Evolutionary conservation across 2,888 invertebrate genomes (phyloP).

Genomic region (Mesoligia furuncula): DNA sequence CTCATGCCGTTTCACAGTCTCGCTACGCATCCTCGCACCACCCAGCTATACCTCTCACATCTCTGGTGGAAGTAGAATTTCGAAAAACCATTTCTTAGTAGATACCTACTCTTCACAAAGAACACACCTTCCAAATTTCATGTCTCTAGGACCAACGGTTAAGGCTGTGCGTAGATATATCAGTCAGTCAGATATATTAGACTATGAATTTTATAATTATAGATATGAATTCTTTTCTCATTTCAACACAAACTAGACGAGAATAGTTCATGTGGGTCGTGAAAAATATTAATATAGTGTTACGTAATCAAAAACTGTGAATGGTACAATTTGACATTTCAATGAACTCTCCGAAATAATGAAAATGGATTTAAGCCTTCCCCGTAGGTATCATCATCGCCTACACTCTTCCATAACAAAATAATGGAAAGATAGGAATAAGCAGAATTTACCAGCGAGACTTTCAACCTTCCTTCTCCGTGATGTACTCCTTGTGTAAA

Average conservation of each 20-base stretch:
- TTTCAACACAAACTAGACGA: slow-evolving; percentile 2
- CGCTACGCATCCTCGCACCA: too few species aligned
- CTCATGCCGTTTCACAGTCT: too few species aligned
- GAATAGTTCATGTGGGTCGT: neutral
- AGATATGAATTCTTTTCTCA: slow-evolving; percentile 20
- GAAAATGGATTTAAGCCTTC: slow-evolving; percentile 29
- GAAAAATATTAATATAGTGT: slow-evolving; percentile 4
- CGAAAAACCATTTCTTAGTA: too few species aligned
- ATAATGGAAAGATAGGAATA: neutral
- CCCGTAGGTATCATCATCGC: neutral
- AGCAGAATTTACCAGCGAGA: neutral
- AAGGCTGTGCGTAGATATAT: too few species aligned
- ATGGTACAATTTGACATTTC: slow-evolving; percentile 5
- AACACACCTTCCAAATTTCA: too few species aligned
- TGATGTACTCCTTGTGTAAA: neutral
- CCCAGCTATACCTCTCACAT: too few species aligned
- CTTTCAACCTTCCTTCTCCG: neutral
- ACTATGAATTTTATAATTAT: too few species aligned
- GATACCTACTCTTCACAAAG: too few species aligned
- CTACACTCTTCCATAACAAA: slow-evolving; percentile 12
- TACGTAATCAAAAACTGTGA: neutral
- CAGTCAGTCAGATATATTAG: too few species aligned
- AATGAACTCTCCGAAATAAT: slow-evolving; percentile 13
- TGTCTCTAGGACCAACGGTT: too few species aligned
- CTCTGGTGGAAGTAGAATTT: too few species aligned